Base-by-base conservation (phyloP, 2,797 vertebrate species). In the Sebastes matsubarae region DNA sequence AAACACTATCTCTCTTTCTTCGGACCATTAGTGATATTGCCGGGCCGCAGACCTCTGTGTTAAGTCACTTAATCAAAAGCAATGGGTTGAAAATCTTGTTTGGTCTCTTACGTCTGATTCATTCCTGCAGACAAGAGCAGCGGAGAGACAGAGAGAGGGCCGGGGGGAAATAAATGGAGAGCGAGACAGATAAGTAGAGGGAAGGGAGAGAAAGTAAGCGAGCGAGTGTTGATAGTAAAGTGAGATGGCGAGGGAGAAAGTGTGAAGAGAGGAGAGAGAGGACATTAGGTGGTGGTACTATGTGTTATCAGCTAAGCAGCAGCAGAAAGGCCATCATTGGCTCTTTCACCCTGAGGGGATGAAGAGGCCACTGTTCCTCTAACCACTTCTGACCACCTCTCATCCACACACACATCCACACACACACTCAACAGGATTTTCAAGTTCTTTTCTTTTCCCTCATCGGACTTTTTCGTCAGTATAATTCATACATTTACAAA, bases 21-120 rank as follows among this genome's bases (percentile, higher is more conserved):
- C 97, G 97, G 97, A 95, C 97, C 98, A 99, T 99, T 99, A 99
- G 96, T 96, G 97, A 97, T 97, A 97, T 97, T 97, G 96, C 97
- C 96, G 96, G 97, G 96, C 97, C 95, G 96, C 96, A 96, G 96
- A 97, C 94, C 97, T 97, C 97, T 96, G 96, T 98, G 97, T 96
- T 97, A 96, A 96, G 97, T 97, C 97, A 99, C 98, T 99, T 99
- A 98, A 99, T 99, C 98, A 99, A 99, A 99, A 96, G 97, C 98
- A 99, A 99, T 99, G 97, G 98, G 95, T 97, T 97, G 98, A 99
- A 98, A 98, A 99, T 98, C 97, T 97, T 97, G 97, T 98, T 96
- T 97, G 96, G 96, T 94, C 97, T 96, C 96, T 97, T 97, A 96
- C 96, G 96, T 98, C 97, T 97, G 97, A 98, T 98, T 97, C 95